A percentile compares a stretch with the other conserved stretches of the same genome.
Conservation (phyloP, 2,797 vertebrate genomes). For the Prionace glauca region DNA sequence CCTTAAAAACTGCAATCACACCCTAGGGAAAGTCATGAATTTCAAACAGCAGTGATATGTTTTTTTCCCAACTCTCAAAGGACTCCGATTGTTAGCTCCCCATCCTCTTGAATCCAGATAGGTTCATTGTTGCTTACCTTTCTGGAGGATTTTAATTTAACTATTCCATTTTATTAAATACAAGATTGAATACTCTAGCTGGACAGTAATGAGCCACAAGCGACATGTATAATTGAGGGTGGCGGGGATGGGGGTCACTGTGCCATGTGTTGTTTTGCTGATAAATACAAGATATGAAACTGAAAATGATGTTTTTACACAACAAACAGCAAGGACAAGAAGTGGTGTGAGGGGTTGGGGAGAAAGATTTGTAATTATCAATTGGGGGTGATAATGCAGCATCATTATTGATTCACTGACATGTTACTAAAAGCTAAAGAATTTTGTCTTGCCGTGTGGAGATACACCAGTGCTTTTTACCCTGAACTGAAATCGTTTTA, state of each 20-base stretch:
- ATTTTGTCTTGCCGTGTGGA: not conserved
- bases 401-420: not conserved
- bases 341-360: not conserved
- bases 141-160: not conserved
- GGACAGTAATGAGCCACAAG: not conserved
- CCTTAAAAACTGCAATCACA: conserved; percentile 32
- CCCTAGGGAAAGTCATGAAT: conserved; percentile 30
- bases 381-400: not conserved
- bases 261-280: not conserved
- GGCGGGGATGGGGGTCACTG: not conserved
- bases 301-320: not conserved
- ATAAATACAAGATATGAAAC: not conserved
- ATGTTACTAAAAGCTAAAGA: not conserved
- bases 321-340: not conserved
- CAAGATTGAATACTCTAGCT: not conserved
- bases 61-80: not conserved
- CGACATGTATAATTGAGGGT: not conserved
- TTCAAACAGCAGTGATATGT: not conserved
- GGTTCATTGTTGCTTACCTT: not conserved
- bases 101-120: not conserved
- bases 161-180: not conserved
- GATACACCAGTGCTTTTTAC: not conserved
- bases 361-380: not conserved
- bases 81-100: not conserved
- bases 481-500: not conserved